Conservation (phyloP, 2,113 vertebrate species). For the Pollachius pollachius region DNA sequence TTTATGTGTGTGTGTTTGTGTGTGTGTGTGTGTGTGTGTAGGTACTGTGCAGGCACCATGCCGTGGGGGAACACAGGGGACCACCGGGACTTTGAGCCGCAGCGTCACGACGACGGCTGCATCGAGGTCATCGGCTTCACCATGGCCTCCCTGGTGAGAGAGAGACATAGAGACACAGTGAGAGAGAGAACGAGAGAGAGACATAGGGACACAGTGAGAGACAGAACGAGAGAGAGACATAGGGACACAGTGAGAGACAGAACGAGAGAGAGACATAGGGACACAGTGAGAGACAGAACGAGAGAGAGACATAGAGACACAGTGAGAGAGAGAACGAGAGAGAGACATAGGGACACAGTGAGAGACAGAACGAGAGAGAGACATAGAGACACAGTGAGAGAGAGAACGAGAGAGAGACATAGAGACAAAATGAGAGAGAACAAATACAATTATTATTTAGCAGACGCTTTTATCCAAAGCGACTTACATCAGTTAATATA, state of each 20-base stretch:
- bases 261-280: background rate
- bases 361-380: background rate
- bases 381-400: background rate
- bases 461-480: no score
- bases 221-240: background rate
- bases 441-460: no score
- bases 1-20: slow-evolving; percentile 37
- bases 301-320: no score
- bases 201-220: no score
- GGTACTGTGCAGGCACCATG: slow-evolving; percentile 83
- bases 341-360: background rate
- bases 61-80: slow-evolving; percentile 98
- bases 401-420: no score
- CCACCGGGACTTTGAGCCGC: slow-evolving; percentile 95
- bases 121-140: slow-evolving; percentile 99
- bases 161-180: background rate
- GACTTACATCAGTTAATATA: no score
- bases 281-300: no score
- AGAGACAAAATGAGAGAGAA: no score
- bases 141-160: slow-evolving; percentile 91
- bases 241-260: no score
- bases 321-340: background rate
- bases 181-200: background rate
- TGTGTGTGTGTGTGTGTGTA: slow-evolving; percentile 22
- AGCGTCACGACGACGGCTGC: slow-evolving; percentile 95